Conservation (phyloP, 64 coral and sea anemone genomes). For the Dendronephthya gigantea region DNA sequence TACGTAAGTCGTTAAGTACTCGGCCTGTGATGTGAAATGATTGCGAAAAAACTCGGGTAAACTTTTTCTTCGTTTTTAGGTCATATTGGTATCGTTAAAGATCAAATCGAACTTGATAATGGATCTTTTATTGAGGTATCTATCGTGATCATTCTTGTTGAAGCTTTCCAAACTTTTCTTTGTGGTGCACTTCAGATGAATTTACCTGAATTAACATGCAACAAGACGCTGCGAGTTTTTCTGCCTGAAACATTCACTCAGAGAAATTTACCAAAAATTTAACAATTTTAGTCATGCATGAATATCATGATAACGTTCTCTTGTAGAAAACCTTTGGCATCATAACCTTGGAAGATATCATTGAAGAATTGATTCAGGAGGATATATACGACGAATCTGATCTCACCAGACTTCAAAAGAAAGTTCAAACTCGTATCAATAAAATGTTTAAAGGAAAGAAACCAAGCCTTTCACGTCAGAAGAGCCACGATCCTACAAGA, state of each 20-base stretch:
- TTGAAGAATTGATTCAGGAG: slow-evolving; percentile 90
- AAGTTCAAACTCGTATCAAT: slow-evolving; percentile 45
- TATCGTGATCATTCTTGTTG: too few relatives aligned
- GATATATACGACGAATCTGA: slow-evolving; percentile 95
- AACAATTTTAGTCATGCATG: too few relatives aligned
- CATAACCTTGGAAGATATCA: slow-evolving; percentile 77
- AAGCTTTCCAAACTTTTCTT: too few relatives aligned
- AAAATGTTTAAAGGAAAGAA: slow-evolving; percentile 33
- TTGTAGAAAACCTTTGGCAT: slow-evolving; percentile 69
- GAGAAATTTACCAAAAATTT: too few relatives aligned
- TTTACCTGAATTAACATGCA: too few relatives aligned
- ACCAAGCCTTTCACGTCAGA: neutral
- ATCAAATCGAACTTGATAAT: slow-evolving; percentile 25
- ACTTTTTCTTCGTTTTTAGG: slow-evolving; percentile 18
- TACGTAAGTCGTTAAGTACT: too few relatives aligned
- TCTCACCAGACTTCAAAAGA: neutral
- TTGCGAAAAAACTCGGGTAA: too few relatives aligned
- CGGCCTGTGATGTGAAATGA: too few relatives aligned
- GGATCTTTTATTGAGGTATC: neutral
- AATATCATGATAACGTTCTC: neutral
- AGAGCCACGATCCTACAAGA: neutral
- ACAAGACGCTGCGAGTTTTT: too few relatives aligned
- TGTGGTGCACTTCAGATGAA: too few relatives aligned
- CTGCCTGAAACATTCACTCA: too few relatives aligned
- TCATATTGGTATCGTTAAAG: slow-evolving; percentile 60